phyloP scores from a whole-genome alignment of 2,888 invertebrate species.

The Dioctria linearis region DNA sequence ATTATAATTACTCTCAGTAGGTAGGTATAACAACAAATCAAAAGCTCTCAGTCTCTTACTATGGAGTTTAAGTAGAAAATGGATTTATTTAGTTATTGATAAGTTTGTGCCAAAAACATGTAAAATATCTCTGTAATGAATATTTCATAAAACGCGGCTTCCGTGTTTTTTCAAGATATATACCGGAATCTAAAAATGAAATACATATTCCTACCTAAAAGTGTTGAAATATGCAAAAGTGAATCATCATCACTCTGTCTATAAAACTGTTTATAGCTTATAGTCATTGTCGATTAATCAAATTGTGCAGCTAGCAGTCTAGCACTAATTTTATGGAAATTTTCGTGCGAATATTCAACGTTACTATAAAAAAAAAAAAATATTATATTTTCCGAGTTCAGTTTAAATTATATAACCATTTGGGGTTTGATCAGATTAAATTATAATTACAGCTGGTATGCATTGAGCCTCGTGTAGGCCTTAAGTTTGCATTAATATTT shows the following conservation, averaged over 20 bases:
- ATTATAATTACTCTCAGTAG: too few relatives aligned
- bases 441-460: not conserved
- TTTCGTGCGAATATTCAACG: not conserved
- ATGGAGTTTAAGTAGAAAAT: too few relatives aligned
- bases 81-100: too few relatives aligned
- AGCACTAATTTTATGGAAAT: not conserved
- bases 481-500: slow-evolving; percentile 11
- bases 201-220: not conserved
- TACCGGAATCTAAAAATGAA: too few relatives aligned
- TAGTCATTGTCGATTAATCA: not conserved
- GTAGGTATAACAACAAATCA: too few relatives aligned
- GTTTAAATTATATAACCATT: not conserved
- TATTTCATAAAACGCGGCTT: not conserved
- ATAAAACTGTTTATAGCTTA: not conserved
- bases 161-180: not conserved
- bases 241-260: not conserved
- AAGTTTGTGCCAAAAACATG: too few relatives aligned
- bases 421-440: not conserved
- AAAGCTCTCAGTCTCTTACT: too few relatives aligned
- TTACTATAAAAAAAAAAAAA: not conserved
- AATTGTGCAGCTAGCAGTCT: not conserved
- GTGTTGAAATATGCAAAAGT: not conserved
- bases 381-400: not conserved
- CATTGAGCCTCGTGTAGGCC: not conserved
- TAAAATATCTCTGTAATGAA: not conserved